A percentile compares a stretch with the other conserved stretches of the same genome.
These are phyloP conservation scores for Porphyrio hochstetteri DNA, from an alignment of 2,113 vertebrate genomes.

Conservation along the genomic window DNA sequence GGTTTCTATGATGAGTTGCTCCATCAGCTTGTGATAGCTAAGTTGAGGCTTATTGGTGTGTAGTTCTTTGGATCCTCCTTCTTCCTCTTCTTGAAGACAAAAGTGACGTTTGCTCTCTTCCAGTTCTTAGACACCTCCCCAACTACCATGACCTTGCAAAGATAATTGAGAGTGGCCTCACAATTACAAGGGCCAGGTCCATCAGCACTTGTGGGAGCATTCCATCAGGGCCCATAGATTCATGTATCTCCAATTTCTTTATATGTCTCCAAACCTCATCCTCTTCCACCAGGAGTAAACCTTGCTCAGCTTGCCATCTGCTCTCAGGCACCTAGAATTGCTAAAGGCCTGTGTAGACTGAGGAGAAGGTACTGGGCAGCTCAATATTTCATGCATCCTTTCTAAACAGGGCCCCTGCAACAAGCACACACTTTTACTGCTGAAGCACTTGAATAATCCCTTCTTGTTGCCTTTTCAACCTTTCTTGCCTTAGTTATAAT, in stretches of 20 bases:
- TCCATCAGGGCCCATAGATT: not conserved
- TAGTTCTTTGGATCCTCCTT: not conserved
- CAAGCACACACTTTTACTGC: not conserved
- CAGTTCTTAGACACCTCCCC: not conserved
- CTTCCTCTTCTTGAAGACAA: not conserved
- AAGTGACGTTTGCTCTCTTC: not conserved
- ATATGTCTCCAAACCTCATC: not conserved
- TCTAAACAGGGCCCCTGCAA: not conserved
- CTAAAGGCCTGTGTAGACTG: rapidly evolving
- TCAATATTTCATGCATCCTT: not conserved
- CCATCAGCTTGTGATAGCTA: not conserved
- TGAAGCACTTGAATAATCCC: not conserved
- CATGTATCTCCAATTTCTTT: not conserved
- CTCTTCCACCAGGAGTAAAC: not conserved
- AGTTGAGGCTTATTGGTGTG: not conserved
- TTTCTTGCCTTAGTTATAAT: not conserved
- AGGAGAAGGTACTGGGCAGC: not conserved
- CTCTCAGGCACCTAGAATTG: not conserved
- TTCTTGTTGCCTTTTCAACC: not conserved
- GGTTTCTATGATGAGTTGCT: not conserved
- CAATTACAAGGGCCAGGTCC: not conserved
- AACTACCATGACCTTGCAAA: rapidly evolving
- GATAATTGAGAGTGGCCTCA: not conserved
- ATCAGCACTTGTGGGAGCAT: not conserved
- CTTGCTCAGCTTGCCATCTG: not conserved